Evolutionary conservation across 2,797 vertebrate species (phyloP), one percentile per base, ranked within the genome.

Genomic region (Diglossa cyanea): DNA sequence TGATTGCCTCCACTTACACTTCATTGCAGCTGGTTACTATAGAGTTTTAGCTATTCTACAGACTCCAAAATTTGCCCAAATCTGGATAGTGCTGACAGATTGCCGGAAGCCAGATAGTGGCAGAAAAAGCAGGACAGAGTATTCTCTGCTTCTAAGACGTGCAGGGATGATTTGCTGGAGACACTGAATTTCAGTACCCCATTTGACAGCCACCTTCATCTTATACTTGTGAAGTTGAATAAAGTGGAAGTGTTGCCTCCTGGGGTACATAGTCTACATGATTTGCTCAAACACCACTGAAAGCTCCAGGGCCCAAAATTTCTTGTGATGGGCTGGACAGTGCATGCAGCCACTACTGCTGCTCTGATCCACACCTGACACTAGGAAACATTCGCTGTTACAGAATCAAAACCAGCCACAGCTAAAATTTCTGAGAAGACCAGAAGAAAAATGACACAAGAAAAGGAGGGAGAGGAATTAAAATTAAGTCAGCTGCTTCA

Each of bases 201-300:
- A 16, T 54, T 67, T 90, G 86, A 96, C 88, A 93, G 84, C 53
- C 48, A 61, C 84, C 63, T 95, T 95, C 74, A 67, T 92, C 81
- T 94, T 89, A 25, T 47, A 67, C 77, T 73, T 85, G 71, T 91
- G 93, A 94, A 91, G 90, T 8, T 94, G 75, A 95, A 95, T 61
- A 73, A 89, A 94, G 85, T 26, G 17, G 76, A 93, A 93, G 42
- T 84, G 86, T 89, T 94, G 81, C 86, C 91, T 94, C 72, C 90
- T 88, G 80, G 93, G 90, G 80, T 95, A 93, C 63, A 70, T 12
- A 63, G 83, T 30, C 88, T 92, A 85, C 70, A 39, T 14, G 83
- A 92, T 86, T 61, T 94, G n/a, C 68, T 92, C 88, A 89, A 95
- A 89, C 48, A 95, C 50, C 53, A 77, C 39, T 2, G 21, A 95